Conservation (phyloP, 2,888 invertebrate species). For the Caenorhabditis sp. region DNA sequence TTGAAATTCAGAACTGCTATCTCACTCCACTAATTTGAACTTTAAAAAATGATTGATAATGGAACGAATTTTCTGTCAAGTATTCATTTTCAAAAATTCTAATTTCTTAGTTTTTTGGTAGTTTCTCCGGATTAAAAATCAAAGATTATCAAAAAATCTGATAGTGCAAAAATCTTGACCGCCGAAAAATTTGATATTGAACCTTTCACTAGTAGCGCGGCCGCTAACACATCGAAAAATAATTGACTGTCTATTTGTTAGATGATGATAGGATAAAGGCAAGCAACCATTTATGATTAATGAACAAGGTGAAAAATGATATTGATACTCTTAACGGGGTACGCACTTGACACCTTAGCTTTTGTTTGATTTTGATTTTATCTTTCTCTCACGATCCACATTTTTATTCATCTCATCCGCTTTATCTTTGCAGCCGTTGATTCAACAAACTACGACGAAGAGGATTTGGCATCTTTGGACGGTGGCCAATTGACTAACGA, state of each 20-base stretch:
- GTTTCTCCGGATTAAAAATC: too few species aligned
- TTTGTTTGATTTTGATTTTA: constrained; percentile 2
- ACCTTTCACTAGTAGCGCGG: not conserved
- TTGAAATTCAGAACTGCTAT: too few species aligned
- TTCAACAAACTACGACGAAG: constrained; percentile 20
- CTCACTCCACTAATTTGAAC: too few species aligned
- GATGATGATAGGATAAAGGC: not conserved
- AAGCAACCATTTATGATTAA: not conserved
- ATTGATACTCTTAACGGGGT: not conserved
- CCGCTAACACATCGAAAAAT: not conserved
- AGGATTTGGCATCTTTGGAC: constrained; percentile 33
- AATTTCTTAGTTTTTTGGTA: too few species aligned
- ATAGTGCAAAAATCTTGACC: not conserved
- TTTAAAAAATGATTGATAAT: too few species aligned
- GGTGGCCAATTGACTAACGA: constrained; percentile 35
- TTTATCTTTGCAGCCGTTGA: not conserved
- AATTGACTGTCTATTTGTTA: not conserved
- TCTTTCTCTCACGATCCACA: not conserved
- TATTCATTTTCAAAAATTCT: too few species aligned
- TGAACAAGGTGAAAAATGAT: not conserved
- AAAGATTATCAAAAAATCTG: not conserved
- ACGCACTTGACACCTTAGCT: not conserved
- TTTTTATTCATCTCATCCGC: not conserved
- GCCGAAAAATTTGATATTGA: not conserved
- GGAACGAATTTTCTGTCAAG: too few species aligned